Evolutionary conservation across 2,797 vertebrate genomes (phyloP), one percentile per base, ranked within the genome.

Genomic region (Lemur catta): DNA sequence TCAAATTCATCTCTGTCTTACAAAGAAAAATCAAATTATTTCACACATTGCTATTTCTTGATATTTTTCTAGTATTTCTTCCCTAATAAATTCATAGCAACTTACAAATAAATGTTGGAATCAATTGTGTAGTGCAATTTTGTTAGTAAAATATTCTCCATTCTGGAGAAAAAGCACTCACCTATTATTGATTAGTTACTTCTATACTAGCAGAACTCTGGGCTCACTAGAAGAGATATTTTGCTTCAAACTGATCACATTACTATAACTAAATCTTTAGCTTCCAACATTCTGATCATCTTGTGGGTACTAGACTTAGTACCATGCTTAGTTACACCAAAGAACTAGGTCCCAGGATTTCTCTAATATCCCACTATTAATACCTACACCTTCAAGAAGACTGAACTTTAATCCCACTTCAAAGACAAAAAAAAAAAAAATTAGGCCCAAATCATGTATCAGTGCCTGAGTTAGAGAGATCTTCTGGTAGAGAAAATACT

Each of bases 41-140:
- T 81, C 48, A 84, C 8, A 89, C 20, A 91, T 33, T 59, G 38
- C 10, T 69, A 55, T 81, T 67, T 93, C 59, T 93, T 71, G 10
- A 22, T 89, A 88, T 74, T 97, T 97, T 35, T 89, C 48, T 82
- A 92, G 76, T 63, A 89, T 84, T 84, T 94, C 18, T 94, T 91
- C 74, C 79, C 78, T 86, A 59, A 50, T 26, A 96, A 89, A 95
- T 57, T 43, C 24, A 74, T 11, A 71, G 46, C 20, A 72, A 61
- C 30, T 89, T 86, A 61, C 46, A 85, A 84, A 74, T 67, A 69
- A 85, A 96, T 50, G 78, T 4, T 92, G 52, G 78, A 57, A 22
- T 87, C 26, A 41, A 50, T 88, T 88, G 65, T 91, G 15, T 52
- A 90, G 38, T 79, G 13, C 14, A 91, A 41, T 75, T 90, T 43